Evolutionary conservation across 1,140 invertebrate species (phyloP).

Genomic region (Bombus terrestris): DNA sequence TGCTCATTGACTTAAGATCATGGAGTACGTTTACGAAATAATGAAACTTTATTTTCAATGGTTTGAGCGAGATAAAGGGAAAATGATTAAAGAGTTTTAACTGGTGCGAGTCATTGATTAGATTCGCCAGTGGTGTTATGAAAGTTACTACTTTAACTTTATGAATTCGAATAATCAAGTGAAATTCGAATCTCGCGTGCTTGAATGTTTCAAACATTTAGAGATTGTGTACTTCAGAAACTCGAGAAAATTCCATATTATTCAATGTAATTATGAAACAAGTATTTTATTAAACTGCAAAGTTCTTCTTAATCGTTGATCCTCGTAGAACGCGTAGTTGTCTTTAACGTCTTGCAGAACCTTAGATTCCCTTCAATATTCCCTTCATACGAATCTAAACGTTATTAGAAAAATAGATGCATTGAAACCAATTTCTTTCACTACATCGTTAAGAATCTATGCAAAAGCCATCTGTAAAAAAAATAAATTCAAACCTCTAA

Average conservation of each 20-base stretch:
- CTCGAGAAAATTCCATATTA: not conserved
- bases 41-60: not conserved
- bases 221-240: not conserved
- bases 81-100: no score
- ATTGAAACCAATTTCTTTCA: not conserved
- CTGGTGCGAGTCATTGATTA: no score
- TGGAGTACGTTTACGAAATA: not conserved
- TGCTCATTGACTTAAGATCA: not conserved
- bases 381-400: not conserved
- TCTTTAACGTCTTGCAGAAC: not conserved
- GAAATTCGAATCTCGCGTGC: not conserved
- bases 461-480: not conserved
- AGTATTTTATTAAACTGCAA: constrained; percentile 22
- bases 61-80: not conserved
- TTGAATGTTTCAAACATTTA: not conserved
- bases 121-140: no score
- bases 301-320: not conserved
- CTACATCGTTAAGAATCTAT: not conserved
- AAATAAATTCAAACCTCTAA: not conserved
- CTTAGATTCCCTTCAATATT: not conserved
- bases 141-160: no score
- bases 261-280: not conserved
- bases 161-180: not conserved
- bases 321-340: not conserved
- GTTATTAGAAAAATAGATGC: not conserved